Conservation (phyloP, 2,797 vertebrate species). For the Helicolenus hilgendorfi region DNA sequence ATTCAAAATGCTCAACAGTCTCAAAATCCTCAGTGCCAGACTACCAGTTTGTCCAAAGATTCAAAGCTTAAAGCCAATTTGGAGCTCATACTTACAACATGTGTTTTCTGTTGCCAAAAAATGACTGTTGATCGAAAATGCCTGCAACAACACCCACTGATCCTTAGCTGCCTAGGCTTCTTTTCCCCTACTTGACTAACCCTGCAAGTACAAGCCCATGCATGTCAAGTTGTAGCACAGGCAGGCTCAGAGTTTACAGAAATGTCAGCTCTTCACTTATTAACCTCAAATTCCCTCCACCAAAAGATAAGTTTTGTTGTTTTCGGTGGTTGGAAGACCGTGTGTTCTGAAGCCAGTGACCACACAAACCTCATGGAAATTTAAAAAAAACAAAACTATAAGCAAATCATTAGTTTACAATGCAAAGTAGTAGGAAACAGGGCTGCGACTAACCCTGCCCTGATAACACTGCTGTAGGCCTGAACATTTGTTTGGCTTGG, state of each 20-base stretch:
- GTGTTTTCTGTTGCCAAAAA: constrained; percentile 35
- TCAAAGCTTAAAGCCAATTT: constrained; percentile 11
- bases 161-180: constrained; percentile 19
- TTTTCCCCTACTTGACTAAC: constrained; percentile 33
- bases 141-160: neutral
- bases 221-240: constrained; percentile 50
- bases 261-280: constrained; percentile 16
- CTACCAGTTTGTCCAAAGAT: neutral
- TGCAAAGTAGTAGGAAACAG: constrained; percentile 3
- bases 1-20: constrained; percentile 27
- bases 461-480: neutral
- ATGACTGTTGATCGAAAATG: neutral
- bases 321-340: neutral
- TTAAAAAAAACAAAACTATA: neutral
- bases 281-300: neutral
- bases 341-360: neutral
- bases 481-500: neutral
- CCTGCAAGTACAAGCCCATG: constrained; percentile 60
- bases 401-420: constrained; percentile 12
- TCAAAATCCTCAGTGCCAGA: constrained; percentile 20
- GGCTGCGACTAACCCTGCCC: neutral
- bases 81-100: constrained; percentile 70
- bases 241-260: constrained; percentile 35
- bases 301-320: neutral
- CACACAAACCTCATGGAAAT: neutral